Base-by-base conservation (phyloP, 2,888 invertebrate species). In the Andrena chrysosceles region DNA sequence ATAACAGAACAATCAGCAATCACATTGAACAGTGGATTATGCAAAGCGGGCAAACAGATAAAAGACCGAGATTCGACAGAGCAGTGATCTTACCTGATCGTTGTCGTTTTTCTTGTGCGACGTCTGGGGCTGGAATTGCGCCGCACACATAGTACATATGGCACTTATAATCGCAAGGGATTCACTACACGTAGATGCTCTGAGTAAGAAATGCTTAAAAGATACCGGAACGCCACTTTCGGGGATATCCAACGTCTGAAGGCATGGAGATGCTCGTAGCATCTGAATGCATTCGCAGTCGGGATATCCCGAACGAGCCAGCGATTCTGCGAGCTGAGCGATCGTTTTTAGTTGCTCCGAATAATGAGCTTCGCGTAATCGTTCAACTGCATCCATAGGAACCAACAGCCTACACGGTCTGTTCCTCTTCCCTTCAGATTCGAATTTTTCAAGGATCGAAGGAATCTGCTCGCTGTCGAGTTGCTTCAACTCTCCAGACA, bases 131-230 rank as follows among this genome's bases (percentile, higher is more conserved):
- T 92, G 90, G 3, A 89, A 89, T 54, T 89, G 88, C 20, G 87
- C 89, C 10, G 91, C 87, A 31, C 76, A 90, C 6, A 90, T 86
- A 72, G 89, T 88, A 85, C 93, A 93, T 89, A 94, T 93, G 64
- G 89, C 91, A 73, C 91, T 90, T 59, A 94, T 84, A 33, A 93
- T 90, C 16, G 93, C 92, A 49, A 94, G 89, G 31, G 93, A 93
- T 85, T 94, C 94, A 20, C 94, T 92, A 72, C 93, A 93, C 2
- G 94, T 94, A n/a, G 93, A 88, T 29, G 93, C 93, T 83, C 94
- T 86, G 10, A 94, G 79, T 29, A 94, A 86, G 64, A 92, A 91
- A 48, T 89, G 78, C 81, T 91, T 92, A 77, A 91, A 94, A 26
- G 93, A 92, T 64, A 91, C 88, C 20, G 93, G 90, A 8, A 75